phyloP scores from a whole-genome alignment of 2,797 vertebrate genomes.

The Thamnophis elegans region DNA sequence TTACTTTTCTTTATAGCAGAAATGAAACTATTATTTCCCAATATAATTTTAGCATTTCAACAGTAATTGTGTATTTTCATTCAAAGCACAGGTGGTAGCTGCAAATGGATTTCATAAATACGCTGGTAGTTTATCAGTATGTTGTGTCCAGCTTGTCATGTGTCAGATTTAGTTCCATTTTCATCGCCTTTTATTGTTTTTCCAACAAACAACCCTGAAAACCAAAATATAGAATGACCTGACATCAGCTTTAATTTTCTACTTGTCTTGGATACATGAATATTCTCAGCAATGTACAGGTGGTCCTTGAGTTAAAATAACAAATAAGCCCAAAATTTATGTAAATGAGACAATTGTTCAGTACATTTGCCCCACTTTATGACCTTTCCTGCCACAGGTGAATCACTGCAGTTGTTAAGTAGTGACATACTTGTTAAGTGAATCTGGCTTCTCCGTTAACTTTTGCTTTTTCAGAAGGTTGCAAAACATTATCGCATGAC shows the following conservation, averaged over 20 bases:
- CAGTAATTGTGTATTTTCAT: background rate
- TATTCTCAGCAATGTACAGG: background rate
- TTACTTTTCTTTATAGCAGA: background rate
- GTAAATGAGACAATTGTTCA: too few relatives aligned
- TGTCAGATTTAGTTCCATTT: background rate
- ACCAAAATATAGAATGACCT: background rate
- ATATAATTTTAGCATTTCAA: background rate
- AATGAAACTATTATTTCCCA: constrained; percentile 7
- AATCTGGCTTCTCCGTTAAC: too few relatives aligned
- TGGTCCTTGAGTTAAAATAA: too few relatives aligned
- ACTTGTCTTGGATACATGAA: background rate
- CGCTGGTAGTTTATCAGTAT: background rate
- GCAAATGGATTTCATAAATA: background rate
- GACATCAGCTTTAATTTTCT: background rate
- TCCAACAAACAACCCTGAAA: background rate
- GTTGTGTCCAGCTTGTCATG: background rate
- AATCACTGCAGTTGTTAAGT: too few relatives aligned
- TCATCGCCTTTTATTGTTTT: background rate
- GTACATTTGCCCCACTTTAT: too few relatives aligned
- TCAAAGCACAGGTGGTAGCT: background rate
- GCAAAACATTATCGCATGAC: too few relatives aligned
- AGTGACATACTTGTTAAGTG: too few relatives aligned
- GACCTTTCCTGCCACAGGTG: too few relatives aligned
- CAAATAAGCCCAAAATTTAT: too few relatives aligned
- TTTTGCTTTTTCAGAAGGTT: too few relatives aligned